Evolutionary conservation across 1,140 invertebrate genomes (phyloP).

Genomic region (Eumeta japonica): DNA sequence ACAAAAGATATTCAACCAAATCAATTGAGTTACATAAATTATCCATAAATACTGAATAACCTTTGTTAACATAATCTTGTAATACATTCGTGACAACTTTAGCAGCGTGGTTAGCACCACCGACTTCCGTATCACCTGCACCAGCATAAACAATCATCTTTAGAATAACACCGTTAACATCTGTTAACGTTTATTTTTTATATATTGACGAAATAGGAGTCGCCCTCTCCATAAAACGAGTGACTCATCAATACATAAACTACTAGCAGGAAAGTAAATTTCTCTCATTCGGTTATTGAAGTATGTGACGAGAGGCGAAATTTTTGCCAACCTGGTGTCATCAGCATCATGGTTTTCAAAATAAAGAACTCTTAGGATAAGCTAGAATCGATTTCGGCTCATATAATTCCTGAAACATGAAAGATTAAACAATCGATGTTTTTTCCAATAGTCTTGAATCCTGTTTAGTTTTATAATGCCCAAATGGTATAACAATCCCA

Average conservation of each 20-base stretch:
- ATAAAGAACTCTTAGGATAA: neutral
- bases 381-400: neutral
- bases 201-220: conserved; percentile 23
- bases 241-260: conserved; percentile 23
- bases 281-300: conserved; percentile 21
- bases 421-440: too few relatives aligned
- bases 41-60: neutral
- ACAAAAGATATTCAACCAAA: neutral
- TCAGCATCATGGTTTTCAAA: neutral
- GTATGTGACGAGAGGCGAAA: conserved; percentile 11
- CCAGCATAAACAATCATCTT: conserved; percentile 12
- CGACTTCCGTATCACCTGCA: neutral
- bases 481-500: neutral
- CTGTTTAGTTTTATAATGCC: neutral
- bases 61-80: neutral
- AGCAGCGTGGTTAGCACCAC: neutral
- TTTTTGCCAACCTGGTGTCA: neutral
- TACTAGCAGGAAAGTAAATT: conserved; percentile 18
- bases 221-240: conserved; percentile 27
- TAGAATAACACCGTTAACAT: conserved; percentile 11
- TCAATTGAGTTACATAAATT: neutral
- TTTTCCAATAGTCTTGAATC: neutral
- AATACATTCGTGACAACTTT: neutral
- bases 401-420: too few relatives aligned
- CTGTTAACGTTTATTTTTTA: conserved; percentile 22